These are phyloP conservation scores for Sebastes cheni DNA, from an alignment of 2,797 vertebrate species.

Conservation along the genomic window DNA sequence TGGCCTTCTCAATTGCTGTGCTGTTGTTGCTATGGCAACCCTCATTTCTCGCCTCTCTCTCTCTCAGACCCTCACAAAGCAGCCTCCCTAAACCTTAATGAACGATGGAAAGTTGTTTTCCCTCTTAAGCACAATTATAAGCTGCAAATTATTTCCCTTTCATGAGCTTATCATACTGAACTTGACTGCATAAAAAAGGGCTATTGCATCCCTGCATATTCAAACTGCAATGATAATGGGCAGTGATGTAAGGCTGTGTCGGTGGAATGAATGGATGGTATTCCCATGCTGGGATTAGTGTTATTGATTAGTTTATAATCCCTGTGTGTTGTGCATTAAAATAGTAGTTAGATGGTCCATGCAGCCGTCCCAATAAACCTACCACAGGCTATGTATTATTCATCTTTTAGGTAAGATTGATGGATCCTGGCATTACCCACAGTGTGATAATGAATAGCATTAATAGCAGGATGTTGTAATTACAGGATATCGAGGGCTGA, in stretches of 20 bases:
- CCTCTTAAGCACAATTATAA: conserved; percentile 60
- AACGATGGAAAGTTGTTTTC: conserved; percentile 67
- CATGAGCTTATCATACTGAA: conserved; percentile 23
- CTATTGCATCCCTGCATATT: conserved; percentile 33
- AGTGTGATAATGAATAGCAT: neutral
- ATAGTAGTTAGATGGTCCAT: conserved; percentile 38
- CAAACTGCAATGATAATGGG: conserved; percentile 26
- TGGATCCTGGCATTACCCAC: neutral
- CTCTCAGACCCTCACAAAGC: conserved; percentile 53
- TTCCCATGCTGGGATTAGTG: conserved; percentile 61
- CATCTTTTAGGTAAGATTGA: neutral
- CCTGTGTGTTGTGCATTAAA: conserved; percentile 52
- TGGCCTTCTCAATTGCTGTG: conserved; percentile 59
- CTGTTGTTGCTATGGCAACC: conserved; percentile 81
- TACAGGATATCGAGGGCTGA: neutral
- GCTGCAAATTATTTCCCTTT: conserved; percentile 52
- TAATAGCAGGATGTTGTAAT: conserved; percentile 8
- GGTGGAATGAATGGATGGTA: conserved; percentile 41
- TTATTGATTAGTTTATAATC: conserved; percentile 72
- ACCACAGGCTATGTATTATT: conserved; percentile 13
- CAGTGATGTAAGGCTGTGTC: conserved; percentile 11
- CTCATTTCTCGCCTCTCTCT: conserved; percentile 46
- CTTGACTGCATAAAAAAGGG: conserved; percentile 33
- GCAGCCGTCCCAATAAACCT: conserved; percentile 8
- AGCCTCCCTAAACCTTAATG: conserved; percentile 61